Evolutionary conservation across 2,113 vertebrate genomes (phyloP).

Genomic region (Odontesthes bonariensis): DNA sequence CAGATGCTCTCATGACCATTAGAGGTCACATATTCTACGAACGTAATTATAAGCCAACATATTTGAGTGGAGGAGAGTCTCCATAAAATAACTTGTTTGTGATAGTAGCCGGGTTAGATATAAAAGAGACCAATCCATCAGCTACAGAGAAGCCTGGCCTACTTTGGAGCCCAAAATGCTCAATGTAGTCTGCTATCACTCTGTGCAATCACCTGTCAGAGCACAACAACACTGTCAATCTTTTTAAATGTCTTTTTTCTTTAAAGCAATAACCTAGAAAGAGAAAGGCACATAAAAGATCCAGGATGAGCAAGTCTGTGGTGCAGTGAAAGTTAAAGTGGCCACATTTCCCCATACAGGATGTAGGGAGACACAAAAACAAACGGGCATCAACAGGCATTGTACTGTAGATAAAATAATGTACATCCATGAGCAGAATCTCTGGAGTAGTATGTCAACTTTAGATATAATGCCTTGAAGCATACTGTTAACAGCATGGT

Average conservation of each 20-base stretch:
- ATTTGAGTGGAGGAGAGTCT: too few species aligned
- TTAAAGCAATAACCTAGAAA: constrained; percentile 25
- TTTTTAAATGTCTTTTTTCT: constrained; percentile 7
- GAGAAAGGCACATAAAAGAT: constrained; percentile 26
- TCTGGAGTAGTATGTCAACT: constrained; percentile 30
- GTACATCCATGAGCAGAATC: constrained; percentile 37
- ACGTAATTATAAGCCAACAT: too few species aligned
- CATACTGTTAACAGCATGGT: constrained; percentile 4
- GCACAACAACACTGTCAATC: constrained; percentile 32
- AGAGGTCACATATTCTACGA: too few species aligned
- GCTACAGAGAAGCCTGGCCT: constrained; percentile 40
- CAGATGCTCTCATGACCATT: too few species aligned
- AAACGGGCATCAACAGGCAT: constrained; percentile 61
- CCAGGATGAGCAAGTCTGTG: constrained; percentile 63
- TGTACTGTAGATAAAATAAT: constrained; percentile 62
- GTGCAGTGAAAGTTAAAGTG: constrained; percentile 33
- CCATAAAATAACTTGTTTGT: not conserved
- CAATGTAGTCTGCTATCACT: constrained; percentile 18
- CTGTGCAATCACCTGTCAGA: constrained; percentile 30
- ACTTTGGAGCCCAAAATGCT: constrained; percentile 49
- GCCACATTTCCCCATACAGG: constrained; percentile 33
- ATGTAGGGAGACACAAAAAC: constrained; percentile 57
- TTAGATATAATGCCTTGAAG: constrained; percentile 45
- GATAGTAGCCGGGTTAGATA: not conserved
- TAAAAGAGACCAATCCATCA: constrained; percentile 49